Base-by-base conservation (phyloP, 2,888 invertebrate genomes). In the Tuta absoluta region DNA sequence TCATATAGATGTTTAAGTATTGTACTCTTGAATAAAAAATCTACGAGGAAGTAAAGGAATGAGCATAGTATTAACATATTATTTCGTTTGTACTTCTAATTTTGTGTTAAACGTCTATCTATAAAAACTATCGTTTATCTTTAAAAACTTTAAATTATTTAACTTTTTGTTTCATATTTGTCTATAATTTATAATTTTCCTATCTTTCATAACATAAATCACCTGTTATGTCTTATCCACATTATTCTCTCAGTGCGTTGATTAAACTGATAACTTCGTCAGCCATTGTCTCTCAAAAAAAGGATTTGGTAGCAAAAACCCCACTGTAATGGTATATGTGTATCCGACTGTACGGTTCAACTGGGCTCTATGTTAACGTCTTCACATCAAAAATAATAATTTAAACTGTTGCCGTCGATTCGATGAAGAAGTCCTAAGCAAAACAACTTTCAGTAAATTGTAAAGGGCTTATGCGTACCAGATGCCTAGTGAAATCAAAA, bases 271-370 rank as follows among this genome's bases (percentile, higher is more conserved):
- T 90, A 91, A 86, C 76, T 79, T 79, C 75, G 72, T 73, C 79
- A 80, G 78, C 73, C 81, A 91, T 91, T 91, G 91, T 91, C 81
- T 87, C 72, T 75, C 77, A 73, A 80, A 82, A 88, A 86, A 87
- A 80, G 85, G 83, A 86, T 87, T 85, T 84, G 76, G 78, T 79
- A 80, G 85, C 89, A 88, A 90, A 90, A 88, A 87, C 80, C 23
- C 19, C 23, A 14, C 23, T 12, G 23, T 53, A 53, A 23, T 10
- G 45, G 17, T 53, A 23, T 81, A 77, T 84, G 86, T 82, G 85
- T 86, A 86, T 89, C 87, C 89, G 81, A 88, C 33, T 7, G 33
- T 5, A 33, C 10, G 33, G 33, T 33, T 33, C 33, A 8, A 33
- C 33, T 33, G 10, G 1, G 33, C 33, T 33, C 28, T 28, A 28